These are phyloP conservation scores for Halotydeus destructor DNA, from an alignment of 1,140 invertebrate genomes.

Conservation along the genomic window DNA sequence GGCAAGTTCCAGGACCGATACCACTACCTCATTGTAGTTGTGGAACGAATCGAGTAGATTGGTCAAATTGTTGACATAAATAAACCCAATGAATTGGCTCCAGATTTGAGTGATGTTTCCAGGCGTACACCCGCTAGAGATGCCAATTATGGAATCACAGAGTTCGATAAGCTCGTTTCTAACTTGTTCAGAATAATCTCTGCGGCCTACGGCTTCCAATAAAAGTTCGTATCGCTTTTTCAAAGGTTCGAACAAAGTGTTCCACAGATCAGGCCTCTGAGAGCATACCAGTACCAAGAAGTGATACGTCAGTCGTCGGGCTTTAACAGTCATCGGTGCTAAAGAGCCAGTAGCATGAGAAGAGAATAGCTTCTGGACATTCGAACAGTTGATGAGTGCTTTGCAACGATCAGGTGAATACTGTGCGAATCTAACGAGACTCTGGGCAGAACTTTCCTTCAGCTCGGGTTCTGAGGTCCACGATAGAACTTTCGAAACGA, in stretches of 20 bases:
- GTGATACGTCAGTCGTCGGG: constrained; percentile 3
- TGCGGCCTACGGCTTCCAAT: neutral
- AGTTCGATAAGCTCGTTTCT: constrained; percentile 6
- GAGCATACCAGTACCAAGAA: constrained; percentile 5
- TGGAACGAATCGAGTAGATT: constrained; percentile 44
- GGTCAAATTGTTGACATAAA: constrained; percentile 9
- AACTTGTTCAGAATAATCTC: constrained; percentile 3
- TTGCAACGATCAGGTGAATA: constrained; percentile 5
- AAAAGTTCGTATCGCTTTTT: neutral
- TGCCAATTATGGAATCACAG: constrained; percentile 9
- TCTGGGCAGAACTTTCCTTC: constrained; percentile 1
- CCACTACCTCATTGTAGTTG: constrained; percentile 57
- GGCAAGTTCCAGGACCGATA: constrained; percentile 51
- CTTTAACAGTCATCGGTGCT: neutral
- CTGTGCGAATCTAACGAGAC: constrained; percentile 4
- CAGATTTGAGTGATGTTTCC: neutral
- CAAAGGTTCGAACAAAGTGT: constrained; percentile 7
- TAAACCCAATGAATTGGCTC: neutral
- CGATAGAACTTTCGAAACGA: constrained; percentile 34
- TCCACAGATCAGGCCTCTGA: neutral
- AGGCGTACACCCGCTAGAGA: neutral
- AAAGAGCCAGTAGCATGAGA: neutral
- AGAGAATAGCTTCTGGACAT: neutral
- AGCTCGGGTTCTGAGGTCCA: constrained; percentile 33
- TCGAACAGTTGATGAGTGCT: constrained; percentile 6